Evolutionary conservation across 2,797 vertebrate genomes (phyloP).

Genomic region (Loriculus beryllinus): DNA sequence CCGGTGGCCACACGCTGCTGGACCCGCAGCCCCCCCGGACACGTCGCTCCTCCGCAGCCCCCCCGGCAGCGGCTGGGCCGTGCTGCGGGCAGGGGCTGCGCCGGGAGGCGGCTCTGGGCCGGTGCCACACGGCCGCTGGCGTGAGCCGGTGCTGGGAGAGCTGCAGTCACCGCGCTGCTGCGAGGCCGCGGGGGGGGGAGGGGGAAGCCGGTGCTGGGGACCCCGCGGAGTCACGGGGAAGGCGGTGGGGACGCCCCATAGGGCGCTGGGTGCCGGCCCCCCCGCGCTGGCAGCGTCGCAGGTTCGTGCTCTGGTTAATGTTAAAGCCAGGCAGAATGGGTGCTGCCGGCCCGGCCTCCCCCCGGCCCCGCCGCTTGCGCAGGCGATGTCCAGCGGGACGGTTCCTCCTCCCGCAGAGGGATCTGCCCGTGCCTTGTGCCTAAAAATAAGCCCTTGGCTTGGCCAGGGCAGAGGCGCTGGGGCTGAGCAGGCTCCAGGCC

Average conservation of each 20-base stretch:
- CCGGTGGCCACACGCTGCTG: no score
- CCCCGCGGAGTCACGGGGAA: not conserved
- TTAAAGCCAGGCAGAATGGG: not conserved
- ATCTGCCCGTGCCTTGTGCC: not conserved
- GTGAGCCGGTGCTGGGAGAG: not conserved
- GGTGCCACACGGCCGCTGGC: not conserved
- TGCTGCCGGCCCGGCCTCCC: not conserved
- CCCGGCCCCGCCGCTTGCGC: not conserved
- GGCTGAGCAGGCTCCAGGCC: not conserved
- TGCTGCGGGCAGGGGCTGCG: not conserved
- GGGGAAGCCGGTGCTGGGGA: no score
- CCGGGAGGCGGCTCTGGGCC: not conserved
- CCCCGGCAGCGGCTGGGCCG: not conserved
- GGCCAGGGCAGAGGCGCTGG: not conserved
- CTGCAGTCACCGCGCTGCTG: not conserved
- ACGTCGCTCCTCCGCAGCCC: not conserved
- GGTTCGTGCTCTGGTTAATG: constrained; percentile 40
- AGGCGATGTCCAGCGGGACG: not conserved
- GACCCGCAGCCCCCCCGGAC: rapidly evolving
- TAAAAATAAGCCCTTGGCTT: constrained; percentile 45
- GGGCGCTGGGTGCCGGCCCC: not conserved
- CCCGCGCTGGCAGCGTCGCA: not conserved
- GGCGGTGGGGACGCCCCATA: not conserved
- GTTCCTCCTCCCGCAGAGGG: not conserved
- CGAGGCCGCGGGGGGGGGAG: not conserved